Percentiles rank a stretch among this genome's conserved stretches.
Conservation (phyloP, 2,797 vertebrate genomes). For the Chrysolophus pictus region DNA sequence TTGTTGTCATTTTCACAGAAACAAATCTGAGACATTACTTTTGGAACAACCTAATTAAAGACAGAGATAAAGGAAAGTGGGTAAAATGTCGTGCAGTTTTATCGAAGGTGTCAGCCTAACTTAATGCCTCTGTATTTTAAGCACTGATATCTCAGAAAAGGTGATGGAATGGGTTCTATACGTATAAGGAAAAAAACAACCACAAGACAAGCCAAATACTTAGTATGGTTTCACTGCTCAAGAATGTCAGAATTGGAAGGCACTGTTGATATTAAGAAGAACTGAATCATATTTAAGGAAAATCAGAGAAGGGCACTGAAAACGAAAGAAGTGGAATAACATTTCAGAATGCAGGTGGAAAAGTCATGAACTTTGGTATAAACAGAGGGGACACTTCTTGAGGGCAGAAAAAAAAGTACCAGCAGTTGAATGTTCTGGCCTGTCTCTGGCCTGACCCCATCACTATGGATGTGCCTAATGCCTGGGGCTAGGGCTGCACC, state of each 20-base stretch:
- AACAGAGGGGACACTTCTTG: not conserved
- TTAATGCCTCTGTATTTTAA: not conserved
- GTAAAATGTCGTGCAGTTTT: not conserved
- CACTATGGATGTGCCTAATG: accelerated
- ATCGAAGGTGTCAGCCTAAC: not conserved
- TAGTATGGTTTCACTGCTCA: not conserved
- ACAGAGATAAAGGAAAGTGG: not conserved
- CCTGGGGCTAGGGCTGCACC: accelerated
- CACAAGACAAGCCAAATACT: accelerated
- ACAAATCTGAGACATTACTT: too few species aligned
- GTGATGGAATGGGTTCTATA: not conserved
- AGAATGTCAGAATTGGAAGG: not conserved
- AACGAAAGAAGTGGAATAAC: not conserved
- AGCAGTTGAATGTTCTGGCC: not conserved
- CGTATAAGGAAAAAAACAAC: not conserved
- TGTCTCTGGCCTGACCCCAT: not conserved
- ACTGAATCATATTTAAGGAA: not conserved
- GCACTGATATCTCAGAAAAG: not conserved
- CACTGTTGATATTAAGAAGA: not conserved
- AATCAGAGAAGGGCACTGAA: not conserved
- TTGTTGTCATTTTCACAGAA: too few species aligned
- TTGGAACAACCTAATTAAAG: not conserved
- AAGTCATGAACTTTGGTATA: not conserved
- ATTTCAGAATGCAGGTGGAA: not conserved
- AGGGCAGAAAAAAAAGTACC: not conserved